Percentiles rank a stretch among this genome's conserved stretches.
phyloP scores from a whole-genome alignment of 2,113 vertebrate genomes.

The Triplophysa dalaica region DNA sequence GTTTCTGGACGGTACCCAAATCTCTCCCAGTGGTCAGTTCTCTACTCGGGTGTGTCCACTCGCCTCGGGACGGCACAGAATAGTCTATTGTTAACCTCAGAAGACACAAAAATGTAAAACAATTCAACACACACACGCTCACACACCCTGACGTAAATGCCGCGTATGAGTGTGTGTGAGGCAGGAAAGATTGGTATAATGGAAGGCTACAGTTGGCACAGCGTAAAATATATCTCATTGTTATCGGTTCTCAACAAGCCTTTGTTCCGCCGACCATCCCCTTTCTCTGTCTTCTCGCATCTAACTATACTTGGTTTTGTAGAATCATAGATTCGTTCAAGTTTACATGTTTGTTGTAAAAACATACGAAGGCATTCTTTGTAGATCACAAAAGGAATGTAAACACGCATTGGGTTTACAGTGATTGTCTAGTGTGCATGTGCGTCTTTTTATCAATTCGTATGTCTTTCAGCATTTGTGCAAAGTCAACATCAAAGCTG shows the following conservation, averaged over 20 bases:
- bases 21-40: constrained; percentile 17
- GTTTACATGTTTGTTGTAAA: not conserved
- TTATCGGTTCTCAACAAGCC: constrained; percentile 34
- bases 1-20: constrained; percentile 21
- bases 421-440: not conserved
- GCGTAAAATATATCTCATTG: constrained; percentile 45
- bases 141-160: constrained; percentile 27
- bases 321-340: not conserved
- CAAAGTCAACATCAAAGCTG: constrained; percentile 50
- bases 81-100: constrained; percentile 43
- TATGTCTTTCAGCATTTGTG: constrained; percentile 14
- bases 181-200: constrained; percentile 31
- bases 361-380: not conserved
- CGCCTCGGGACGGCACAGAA: constrained; percentile 30
- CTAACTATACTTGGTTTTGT: not conserved
- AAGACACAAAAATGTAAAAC: constrained; percentile 40
- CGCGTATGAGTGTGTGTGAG: constrained; percentile 13
- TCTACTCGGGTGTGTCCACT: constrained; percentile 41
- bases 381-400: not conserved
- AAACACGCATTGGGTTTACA: not conserved
- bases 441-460: constrained; percentile 39
- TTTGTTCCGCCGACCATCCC: constrained; percentile 14
- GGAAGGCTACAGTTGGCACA: constrained; percentile 30
- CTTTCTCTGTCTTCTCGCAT: constrained; percentile 1
- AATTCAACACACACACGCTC: constrained; percentile 34